A percentile compares a stretch with the other conserved stretches of the same genome.
phyloP scores from a whole-genome alignment of 2,113 vertebrate genomes.

The Actinemys pallida region DNA sequence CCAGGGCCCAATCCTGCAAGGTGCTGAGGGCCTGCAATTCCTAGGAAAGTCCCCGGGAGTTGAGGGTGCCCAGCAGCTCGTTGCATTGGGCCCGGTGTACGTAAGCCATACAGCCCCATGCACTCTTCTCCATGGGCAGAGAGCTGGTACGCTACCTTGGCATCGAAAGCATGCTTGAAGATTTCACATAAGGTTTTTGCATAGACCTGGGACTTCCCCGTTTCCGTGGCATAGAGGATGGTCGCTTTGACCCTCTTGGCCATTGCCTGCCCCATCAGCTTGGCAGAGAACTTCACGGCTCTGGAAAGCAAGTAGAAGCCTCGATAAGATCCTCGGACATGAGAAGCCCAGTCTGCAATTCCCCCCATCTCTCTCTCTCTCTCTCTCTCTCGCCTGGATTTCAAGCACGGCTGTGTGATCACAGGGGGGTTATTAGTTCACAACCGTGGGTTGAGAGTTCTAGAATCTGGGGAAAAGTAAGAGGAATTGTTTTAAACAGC shows the following conservation, averaged over 20 bases:
- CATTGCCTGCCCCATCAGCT: slow-evolving; percentile 99
- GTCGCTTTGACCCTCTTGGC: slow-evolving; percentile 98
- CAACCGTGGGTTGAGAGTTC: not conserved
- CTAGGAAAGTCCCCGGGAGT: accelerated
- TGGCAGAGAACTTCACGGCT: slow-evolving; percentile 98
- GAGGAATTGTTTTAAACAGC: not conserved
- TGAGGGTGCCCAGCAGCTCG: not conserved
- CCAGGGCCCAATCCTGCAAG: not conserved
- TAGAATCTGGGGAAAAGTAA: not conserved
- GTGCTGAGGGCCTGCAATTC: not conserved
- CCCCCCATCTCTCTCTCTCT: not conserved
- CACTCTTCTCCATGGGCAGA: accelerated
- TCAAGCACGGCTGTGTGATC: not conserved
- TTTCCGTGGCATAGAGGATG: slow-evolving; percentile 96
- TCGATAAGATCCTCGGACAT: not conserved
- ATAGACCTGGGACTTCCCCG: slow-evolving; percentile 95
- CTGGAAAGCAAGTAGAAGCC: slow-evolving; percentile 73
- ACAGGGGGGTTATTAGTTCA: not conserved
- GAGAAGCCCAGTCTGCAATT: not conserved
- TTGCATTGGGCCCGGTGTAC: accelerated
- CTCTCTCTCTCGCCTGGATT: not conserved
- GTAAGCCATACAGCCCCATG: accelerated
- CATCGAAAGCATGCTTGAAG: slow-evolving; percentile 98
- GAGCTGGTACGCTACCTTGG: slow-evolving; percentile 85
- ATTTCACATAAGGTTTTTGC: slow-evolving; percentile 98